These are phyloP conservation scores for Cyprinus carpio DNA, from an alignment of 2,113 vertebrate species.

Conservation along the genomic window DNA sequence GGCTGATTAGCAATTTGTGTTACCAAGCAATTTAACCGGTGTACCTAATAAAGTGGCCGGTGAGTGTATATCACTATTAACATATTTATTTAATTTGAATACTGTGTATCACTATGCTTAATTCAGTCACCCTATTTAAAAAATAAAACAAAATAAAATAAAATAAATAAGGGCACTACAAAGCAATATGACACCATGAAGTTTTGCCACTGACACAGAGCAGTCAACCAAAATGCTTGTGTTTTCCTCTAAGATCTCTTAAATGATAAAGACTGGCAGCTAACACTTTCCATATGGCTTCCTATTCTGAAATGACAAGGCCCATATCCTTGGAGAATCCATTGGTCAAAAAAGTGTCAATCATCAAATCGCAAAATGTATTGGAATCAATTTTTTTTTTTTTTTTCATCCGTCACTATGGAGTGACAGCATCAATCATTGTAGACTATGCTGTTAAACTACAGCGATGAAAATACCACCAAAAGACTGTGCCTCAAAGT, in stretches of 20 bases:
- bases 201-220: neutral
- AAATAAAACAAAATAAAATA: too few species aligned
- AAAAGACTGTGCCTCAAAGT: slow-evolving; percentile 9
- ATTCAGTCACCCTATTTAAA: too few species aligned
- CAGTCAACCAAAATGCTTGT: slow-evolving; percentile 10
- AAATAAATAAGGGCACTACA: neutral
- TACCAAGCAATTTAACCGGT: too few species aligned
- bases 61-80: too few species aligned
- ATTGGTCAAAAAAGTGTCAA: slow-evolving; percentile 46
- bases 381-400: slow-evolving; percentile 11
- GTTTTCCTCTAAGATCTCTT: slow-evolving; percentile 10
- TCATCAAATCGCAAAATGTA: slow-evolving; percentile 44
- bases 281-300: slow-evolving; percentile 27
- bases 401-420: slow-evolving; percentile 32
- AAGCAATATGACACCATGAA: neutral
- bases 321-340: slow-evolving; percentile 34
- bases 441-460: slow-evolving; percentile 17
- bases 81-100: too few species aligned
- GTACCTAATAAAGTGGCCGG: too few species aligned
- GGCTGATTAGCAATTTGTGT: too few species aligned
- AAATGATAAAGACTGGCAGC: slow-evolving; percentile 23
- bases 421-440: slow-evolving; percentile 45
- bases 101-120: too few species aligned
- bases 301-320: slow-evolving; percentile 27
- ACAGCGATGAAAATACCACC: slow-evolving; percentile 31